Base-by-base conservation (phyloP, 2,113 vertebrate species). In the Vidua chalybeata region DNA sequence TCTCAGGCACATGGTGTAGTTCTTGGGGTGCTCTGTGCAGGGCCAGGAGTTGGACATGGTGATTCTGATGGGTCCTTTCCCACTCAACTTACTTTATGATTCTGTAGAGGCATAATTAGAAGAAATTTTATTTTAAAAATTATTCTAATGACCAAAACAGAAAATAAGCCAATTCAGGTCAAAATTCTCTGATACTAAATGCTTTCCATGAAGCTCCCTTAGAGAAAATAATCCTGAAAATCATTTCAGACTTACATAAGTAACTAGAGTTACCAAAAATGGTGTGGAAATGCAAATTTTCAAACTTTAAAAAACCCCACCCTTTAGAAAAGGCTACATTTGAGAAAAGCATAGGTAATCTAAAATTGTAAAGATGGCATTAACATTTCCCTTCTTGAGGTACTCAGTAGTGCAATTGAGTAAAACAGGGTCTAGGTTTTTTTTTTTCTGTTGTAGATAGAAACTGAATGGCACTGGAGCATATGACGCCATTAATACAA, bases 381-480 rank as follows among this genome's bases (percentile, higher is more conserved):
- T 84, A n/a, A 73, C 54, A 51, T 77, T 93, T 93, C 51, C 86
- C 59, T 94, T 97, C 96, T 95, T 96, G 97, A 98, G 97, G 97
- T 98, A 97, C 97, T 98, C 97, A 98, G 91, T 97, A 97, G 97
- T 98, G 97, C 96, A 97, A 75, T 97, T 98, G 97, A 94, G 96
- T 97, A 97, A 96, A 95, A 97, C 95, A 97, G 97, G 94, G 94
- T 97, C 97, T 84, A 76, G 43, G 48, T 13, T 8, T 39, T 64
- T 33, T 39, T 82, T 82, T 61, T 46, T 82, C 90, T 95, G 64
- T 96, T 97, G 94, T 93, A 95, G 75, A 82, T 94, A 93, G 9
- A 51, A 95, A 92, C 63, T 64, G 90, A 96, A 95, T 90, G 95
- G 89, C 81, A 54, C 23, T 87, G 66, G 37, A 89, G 49, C 68